A percentile compares a stretch with the other conserved stretches of the same genome.
phyloP scores from a whole-genome alignment of 2,797 vertebrate species.

The Rhyacichthys aspro region DNA sequence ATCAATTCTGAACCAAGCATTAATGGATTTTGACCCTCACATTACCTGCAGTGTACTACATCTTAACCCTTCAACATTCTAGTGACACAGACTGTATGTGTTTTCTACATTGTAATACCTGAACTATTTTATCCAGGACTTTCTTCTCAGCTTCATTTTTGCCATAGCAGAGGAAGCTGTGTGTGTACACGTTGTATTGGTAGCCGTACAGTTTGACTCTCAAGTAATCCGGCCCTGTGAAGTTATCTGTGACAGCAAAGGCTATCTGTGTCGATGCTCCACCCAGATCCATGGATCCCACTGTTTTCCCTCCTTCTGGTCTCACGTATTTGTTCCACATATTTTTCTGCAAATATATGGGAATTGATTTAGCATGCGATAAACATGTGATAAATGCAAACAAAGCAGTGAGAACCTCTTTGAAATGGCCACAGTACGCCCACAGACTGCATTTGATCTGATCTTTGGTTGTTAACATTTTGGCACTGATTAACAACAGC shows the following conservation, averaged over 20 bases:
- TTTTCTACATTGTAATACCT: conserved; percentile 71
- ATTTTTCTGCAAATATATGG: conserved; percentile 79
- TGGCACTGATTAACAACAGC: too few species aligned
- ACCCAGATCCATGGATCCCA: conserved; percentile 92
- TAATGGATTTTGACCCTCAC: conserved; percentile 51
- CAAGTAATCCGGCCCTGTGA: conserved; percentile 58
- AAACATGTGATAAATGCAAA: background rate
- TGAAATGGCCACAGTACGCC: too few species aligned
- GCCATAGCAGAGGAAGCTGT: conserved; percentile 95
- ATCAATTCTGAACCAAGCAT: conserved; percentile 47
- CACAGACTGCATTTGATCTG: too few species aligned
- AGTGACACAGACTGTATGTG: background rate
- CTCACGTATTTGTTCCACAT: conserved; percentile 85
- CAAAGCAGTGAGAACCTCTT: too few species aligned
- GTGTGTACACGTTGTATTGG: conserved; percentile 89
- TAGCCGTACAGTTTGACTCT: conserved; percentile 87
- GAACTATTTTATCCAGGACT: conserved; percentile 81
- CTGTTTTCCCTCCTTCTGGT: conserved; percentile 81
- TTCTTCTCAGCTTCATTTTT: conserved; percentile 91
- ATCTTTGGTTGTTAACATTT: too few species aligned
- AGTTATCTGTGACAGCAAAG: conserved; percentile 74
- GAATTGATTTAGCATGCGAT: background rate
- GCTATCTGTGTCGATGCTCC: conserved; percentile 96
- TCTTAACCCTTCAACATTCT: background rate
- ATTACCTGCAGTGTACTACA: conserved; percentile 3